phyloP scores from a whole-genome alignment of 2,797 vertebrate species.

The Emys orbicularis region DNA sequence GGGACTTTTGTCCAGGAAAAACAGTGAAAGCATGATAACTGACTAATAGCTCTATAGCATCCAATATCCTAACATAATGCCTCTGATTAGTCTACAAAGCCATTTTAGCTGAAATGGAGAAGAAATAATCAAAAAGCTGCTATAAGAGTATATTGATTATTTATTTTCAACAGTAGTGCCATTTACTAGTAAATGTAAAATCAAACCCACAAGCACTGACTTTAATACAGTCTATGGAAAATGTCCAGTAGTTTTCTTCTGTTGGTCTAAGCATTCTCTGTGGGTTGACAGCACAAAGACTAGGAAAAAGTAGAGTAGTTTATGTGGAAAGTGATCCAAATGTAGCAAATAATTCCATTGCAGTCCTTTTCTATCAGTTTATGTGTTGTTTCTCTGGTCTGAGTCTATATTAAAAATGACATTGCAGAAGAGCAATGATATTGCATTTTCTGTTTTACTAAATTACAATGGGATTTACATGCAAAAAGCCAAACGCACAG shows the following conservation, averaged over 20 bases:
- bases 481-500: background rate
- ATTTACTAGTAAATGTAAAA: slow-evolving; percentile 30
- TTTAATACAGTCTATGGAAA: slow-evolving; percentile 54
- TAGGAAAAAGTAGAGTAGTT: background rate
- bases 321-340: slow-evolving; percentile 57
- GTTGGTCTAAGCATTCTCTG: background rate
- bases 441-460: background rate
- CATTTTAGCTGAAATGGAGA: slow-evolving; percentile 38
- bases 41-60: slow-evolving; percentile 18
- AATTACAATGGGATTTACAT: slow-evolving; percentile 21
- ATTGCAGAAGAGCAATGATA: background rate
- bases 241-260: background rate
- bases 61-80: slow-evolving; percentile 36
- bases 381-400: slow-evolving; percentile 2
- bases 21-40: background rate
- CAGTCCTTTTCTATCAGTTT: background rate
- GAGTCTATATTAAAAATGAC: background rate
- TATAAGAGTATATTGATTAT: slow-evolving; percentile 14
- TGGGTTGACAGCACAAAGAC: background rate
- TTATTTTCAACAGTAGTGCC: slow-evolving; percentile 1
- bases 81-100: slow-evolving; percentile 25
- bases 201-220: slow-evolving; percentile 39
- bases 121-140: slow-evolving; percentile 31
- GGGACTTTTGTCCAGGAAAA: background rate
- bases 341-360: background rate